Conservation (phyloP, 2,797 vertebrate genomes). For the Malacoraja senta region DNA sequence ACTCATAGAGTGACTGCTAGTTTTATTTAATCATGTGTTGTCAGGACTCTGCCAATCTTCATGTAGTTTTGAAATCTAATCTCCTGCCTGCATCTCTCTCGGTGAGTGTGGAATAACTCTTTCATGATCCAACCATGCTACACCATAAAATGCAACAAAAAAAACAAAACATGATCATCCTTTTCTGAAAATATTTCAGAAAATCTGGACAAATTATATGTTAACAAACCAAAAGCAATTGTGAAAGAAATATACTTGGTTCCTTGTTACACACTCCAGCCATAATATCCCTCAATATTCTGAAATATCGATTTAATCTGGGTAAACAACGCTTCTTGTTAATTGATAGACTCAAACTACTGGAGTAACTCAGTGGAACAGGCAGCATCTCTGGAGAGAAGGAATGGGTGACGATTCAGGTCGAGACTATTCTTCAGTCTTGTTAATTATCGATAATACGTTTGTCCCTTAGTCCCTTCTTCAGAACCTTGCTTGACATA, state of each 20-base stretch:
- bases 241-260: neutral
- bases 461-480: no score
- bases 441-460: no score
- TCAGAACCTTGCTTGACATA: no score
- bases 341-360: neutral
- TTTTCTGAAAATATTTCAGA: neutral
- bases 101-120: neutral
- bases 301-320: neutral
- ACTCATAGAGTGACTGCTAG: conserved; percentile 46
- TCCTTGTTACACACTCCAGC: neutral
- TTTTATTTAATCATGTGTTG: conserved; percentile 34
- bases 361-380: no score
- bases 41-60: conserved; percentile 27
- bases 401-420: no score
- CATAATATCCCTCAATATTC: neutral
- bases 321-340: neutral
- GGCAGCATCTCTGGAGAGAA: no score
- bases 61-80: conserved; percentile 31
- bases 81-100: neutral
- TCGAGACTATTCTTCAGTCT: no score
- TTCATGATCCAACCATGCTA: neutral
- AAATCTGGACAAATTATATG: neutral
- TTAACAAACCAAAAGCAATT: neutral
- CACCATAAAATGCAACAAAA: neutral
- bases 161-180: neutral